Percentiles rank a stretch among this genome's conserved stretches.
phyloP scores from a whole-genome alignment of 1,140 invertebrate genomes.

The Zophobas morio region DNA sequence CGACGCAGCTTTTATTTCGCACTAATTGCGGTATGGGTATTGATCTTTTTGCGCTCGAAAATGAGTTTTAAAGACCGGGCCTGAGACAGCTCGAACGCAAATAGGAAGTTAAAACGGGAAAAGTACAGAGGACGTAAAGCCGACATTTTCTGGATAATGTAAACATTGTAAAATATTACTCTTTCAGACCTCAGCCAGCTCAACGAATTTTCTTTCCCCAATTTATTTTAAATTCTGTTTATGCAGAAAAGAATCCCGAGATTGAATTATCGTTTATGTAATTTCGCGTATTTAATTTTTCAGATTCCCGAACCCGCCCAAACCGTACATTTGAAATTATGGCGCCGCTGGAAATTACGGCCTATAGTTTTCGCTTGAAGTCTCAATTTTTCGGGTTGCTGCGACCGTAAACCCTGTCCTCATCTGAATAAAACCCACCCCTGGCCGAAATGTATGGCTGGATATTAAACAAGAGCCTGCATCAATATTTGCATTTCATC shows the following conservation, averaged over 20 bases:
- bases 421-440: not conserved
- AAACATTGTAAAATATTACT: constrained; percentile 3
- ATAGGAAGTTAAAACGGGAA: not conserved
- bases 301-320: too few species aligned
- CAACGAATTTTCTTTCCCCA: not conserved
- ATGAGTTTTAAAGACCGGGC: too few species aligned
- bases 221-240: constrained; percentile 1
- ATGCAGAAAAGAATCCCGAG: not conserved
- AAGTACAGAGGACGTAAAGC: not conserved
- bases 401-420: not conserved
- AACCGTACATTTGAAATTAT: too few species aligned
- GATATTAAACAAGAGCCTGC: constrained; percentile 38
- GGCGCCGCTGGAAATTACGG: too few species aligned
- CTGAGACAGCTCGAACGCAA: not conserved
- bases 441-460: constrained; percentile 43
- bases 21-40: too few species aligned
- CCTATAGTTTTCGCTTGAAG: too few species aligned
- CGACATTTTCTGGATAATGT: not conserved
- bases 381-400: not conserved
- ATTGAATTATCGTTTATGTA: not conserved
- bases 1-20: too few species aligned
- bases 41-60: too few species aligned
- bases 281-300: not conserved
- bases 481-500: constrained; percentile 56
- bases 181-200: not conserved